phyloP scores from a whole-genome alignment of 2,113 vertebrate genomes.

The Otocyon megalotis region DNA sequence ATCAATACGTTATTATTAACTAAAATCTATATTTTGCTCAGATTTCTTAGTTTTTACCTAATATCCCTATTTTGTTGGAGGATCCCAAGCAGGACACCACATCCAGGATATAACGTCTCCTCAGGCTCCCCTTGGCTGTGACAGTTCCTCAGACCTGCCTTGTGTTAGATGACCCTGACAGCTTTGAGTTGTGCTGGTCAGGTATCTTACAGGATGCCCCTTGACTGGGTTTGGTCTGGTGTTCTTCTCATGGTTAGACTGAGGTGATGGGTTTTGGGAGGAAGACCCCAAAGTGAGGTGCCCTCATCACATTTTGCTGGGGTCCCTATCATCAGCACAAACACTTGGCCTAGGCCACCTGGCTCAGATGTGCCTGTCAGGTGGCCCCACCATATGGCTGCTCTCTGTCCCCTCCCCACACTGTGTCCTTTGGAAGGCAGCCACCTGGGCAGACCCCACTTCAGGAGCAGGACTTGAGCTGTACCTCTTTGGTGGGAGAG shows the following conservation, averaged over 20 bases:
- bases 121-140: not conserved
- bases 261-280: not conserved
- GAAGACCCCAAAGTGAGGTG: not conserved
- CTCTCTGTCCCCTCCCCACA: no score
- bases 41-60: not conserved
- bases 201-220: not conserved
- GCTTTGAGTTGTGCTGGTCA: not conserved
- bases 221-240: no score
- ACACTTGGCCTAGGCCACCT: not conserved
- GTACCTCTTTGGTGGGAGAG: fast-evolving
- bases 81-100: not conserved
- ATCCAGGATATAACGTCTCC: not conserved
- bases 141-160: not conserved
- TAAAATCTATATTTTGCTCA: not conserved
- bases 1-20: not conserved
- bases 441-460: fast-evolving
- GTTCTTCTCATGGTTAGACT: not conserved
- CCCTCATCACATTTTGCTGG: not conserved
- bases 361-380: not conserved
- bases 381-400: not conserved
- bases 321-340: not conserved
- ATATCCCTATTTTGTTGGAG: not conserved
- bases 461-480: fast-evolving
- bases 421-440: not conserved
- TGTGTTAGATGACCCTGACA: not conserved